A percentile compares a stretch with the other conserved stretches of the same genome.
Conservation (phyloP, 2,888 invertebrate genomes). For the Pristionchus arcanus region DNA sequence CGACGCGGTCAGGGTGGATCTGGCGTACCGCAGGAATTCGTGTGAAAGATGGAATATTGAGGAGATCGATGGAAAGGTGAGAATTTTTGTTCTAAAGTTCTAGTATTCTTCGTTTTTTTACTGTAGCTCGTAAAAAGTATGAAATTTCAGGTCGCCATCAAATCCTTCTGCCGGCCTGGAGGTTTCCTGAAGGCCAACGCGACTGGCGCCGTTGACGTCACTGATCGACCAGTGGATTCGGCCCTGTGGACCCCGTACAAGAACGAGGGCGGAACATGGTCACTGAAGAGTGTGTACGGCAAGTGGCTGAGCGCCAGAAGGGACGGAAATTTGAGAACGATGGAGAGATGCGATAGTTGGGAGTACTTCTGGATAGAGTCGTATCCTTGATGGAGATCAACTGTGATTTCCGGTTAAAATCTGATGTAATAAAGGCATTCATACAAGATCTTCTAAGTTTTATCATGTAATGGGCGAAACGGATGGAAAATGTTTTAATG, state of each 20-base stretch:
- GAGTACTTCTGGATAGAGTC: not conserved
- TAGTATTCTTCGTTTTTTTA: too few relatives aligned
- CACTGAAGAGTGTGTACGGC: not conserved
- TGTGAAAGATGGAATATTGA: not conserved
- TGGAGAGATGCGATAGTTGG: not conserved
- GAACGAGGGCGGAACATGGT: not conserved
- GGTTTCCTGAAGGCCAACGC: not conserved
- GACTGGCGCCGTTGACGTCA: not conserved
- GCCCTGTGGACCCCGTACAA: not conserved
- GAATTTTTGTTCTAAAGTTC: too few relatives aligned
- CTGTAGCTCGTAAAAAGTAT: too few relatives aligned
- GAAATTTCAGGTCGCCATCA: not conserved
- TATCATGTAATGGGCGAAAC: too few relatives aligned
- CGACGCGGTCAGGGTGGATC: not conserved
- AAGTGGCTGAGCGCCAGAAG: not conserved
- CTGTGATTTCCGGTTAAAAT: too few relatives aligned
- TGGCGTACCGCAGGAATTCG: not conserved
- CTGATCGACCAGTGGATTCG: not conserved
- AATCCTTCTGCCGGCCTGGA: not conserved
- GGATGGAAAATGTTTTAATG: too few relatives aligned
- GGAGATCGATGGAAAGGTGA: not conserved
- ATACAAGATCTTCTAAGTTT: too few relatives aligned
- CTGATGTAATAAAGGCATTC: too few relatives aligned
- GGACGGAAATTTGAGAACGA: not conserved
- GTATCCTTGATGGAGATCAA: too few relatives aligned